These are phyloP conservation scores for Jordanella pulchra DNA, from an alignment of 2,797 vertebrate genomes.

Conservation along the genomic window DNA sequence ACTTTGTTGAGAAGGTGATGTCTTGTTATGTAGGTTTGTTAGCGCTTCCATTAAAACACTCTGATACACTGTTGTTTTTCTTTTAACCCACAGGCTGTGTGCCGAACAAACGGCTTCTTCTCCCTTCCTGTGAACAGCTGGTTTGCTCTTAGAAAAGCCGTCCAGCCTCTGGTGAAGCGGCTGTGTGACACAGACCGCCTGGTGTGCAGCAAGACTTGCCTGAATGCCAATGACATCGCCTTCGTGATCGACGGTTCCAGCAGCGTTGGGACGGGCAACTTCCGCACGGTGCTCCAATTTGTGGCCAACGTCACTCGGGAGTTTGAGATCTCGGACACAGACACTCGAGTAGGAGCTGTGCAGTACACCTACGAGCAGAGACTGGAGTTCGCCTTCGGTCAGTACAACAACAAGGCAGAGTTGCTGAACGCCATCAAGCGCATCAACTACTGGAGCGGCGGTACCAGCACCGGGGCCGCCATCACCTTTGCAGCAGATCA, in stretches of 20 bases:
- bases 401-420: slow-evolving; percentile 87
- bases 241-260: slow-evolving; percentile 97
- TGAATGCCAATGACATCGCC: slow-evolving; percentile 94
- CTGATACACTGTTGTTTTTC: slow-evolving; percentile 14
- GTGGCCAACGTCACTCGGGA: slow-evolving; percentile 94
- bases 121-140: slow-evolving; percentile 90
- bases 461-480: slow-evolving; percentile 95
- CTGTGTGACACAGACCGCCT: slow-evolving; percentile 89
- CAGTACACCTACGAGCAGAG: slow-evolving; percentile 98
- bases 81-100: slow-evolving; percentile 88
- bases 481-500: slow-evolving; percentile 91
- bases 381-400: slow-evolving; percentile 92
- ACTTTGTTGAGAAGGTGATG: slow-evolving; percentile 95
- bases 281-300: slow-evolving; percentile 95
- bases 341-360: slow-evolving; percentile 90
- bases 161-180: slow-evolving; percentile 90
- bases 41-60: slow-evolving; percentile 1
- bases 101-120: slow-evolving; percentile 91
- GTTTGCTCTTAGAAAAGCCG: slow-evolving; percentile 88
- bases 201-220: slow-evolving; percentile 96
- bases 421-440: slow-evolving; percentile 90
- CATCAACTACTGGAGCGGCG: slow-evolving; percentile 96
- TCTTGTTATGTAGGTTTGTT: not conserved
- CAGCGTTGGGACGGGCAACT: slow-evolving; percentile 93
- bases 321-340: slow-evolving; percentile 97